Evolutionary conservation across 1,140 invertebrate genomes (phyloP), one percentile per base, ranked within the genome.

Genomic region (Bombus confusus): DNA sequence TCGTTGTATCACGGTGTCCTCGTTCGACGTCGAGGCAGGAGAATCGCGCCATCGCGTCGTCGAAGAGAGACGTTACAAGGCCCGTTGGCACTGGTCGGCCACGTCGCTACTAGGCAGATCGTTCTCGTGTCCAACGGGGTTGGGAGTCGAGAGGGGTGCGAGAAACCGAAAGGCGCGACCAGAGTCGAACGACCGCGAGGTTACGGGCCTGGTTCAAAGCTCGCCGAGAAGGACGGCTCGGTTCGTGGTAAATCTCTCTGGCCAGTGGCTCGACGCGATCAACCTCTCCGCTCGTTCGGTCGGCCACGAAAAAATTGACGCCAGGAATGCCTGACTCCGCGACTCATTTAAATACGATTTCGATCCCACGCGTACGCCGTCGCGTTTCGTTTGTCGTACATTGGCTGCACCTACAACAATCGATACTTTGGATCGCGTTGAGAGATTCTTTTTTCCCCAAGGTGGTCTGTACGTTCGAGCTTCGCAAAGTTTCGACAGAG

Each of bases 181-280:
- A 68, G 80, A 82, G 84, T 81, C 79, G 84, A 86, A 86, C 64
- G 85, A 76, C 73, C 84, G 47, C 68, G 82, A 87, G 86, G 83
- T 87, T 87, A 84, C 76, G 57, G 22, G 82, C 66, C 78, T 78
- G 84, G 73, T 86, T 87, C 83, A 81, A 87, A 87, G 82, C 76
- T 80, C 86, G 83, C 72, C 68, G 71, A 64, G 77, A 81, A 87
- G 83, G 86, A 86, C 83, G 72, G 66, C 71, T 41, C 8, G 80
- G 79, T 69, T 75, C 85, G 85, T 86, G 84, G 84, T 85, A 81
- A 85, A 85, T 81, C 71, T 73, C 59, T 34, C 52, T n/a, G 43
- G 73, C 22, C 43, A 47, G 47, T 84, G 80, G 72, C 80, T 64
- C 31, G 25, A 31, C 62, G 25, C 72, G 75, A 37, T 62, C 75